Conservation (phyloP, 2,888 invertebrate species). For the Chaetogeoica ovagalla region DNA sequence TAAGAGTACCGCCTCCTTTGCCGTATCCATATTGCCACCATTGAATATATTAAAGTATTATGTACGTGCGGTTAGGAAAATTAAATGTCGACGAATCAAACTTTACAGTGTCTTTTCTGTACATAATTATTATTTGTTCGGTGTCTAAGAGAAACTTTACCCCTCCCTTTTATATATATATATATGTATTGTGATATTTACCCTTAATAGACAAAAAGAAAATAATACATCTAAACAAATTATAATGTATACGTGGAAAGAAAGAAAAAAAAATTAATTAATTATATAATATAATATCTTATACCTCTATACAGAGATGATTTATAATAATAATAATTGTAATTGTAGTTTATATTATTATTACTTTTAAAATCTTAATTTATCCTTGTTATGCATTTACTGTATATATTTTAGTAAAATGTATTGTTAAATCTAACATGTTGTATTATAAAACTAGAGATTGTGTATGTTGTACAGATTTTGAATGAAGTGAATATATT, state of each 20-base stretch:
- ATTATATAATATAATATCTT: constrained; percentile 3
- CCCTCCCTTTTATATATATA: background rate
- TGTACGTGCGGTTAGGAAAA: background rate
- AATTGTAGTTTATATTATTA: background rate
- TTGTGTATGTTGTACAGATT: constrained; percentile 47
- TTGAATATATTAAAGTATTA: background rate
- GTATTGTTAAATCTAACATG: constrained; percentile 52
- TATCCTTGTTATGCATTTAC: constrained; percentile 50
- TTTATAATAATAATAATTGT: background rate
- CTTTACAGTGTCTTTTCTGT: background rate
- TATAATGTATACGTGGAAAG: background rate
- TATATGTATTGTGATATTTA: constrained; percentile 21
- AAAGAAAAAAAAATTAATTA: background rate
- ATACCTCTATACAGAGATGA: constrained; percentile 31
- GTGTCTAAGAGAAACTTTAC: constrained; percentile 4
- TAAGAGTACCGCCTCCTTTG: background rate
- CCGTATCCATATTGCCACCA: background rate
- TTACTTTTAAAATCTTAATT: constrained; percentile 44
- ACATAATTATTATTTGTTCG: background rate
- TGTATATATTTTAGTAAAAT: constrained; percentile 51
- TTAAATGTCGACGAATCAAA: constrained; percentile 5
- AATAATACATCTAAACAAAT: background rate
- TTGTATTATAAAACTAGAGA: constrained; percentile 42
- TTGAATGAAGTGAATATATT: constrained; percentile 32
- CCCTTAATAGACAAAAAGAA: background rate